Evolutionary conservation across 1,140 invertebrate genomes (phyloP).

Genomic region (Drosophila auraria): DNA sequence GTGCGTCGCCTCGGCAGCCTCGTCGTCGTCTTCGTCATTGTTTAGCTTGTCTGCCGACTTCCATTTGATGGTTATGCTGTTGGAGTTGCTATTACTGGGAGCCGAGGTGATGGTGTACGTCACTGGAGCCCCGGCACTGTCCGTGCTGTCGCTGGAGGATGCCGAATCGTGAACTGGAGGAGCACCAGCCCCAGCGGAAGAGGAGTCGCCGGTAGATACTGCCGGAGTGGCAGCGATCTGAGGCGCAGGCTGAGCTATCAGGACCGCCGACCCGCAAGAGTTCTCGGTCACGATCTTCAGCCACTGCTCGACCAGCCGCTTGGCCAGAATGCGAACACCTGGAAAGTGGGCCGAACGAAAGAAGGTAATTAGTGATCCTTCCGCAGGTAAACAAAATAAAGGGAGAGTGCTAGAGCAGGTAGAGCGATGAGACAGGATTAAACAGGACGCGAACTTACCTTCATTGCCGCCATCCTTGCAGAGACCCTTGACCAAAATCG

Average conservation of each 20-base stretch:
- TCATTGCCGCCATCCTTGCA: slow-evolving; percentile 92
- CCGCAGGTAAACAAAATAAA: not conserved
- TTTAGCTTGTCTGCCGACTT: slow-evolving; percentile 79
- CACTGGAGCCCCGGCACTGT: slow-evolving; percentile 43
- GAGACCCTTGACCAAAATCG: slow-evolving; percentile 95
- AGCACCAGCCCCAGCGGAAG: slow-evolving; percentile 3
- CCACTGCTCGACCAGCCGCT: slow-evolving; percentile 95
- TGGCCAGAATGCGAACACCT: slow-evolving; percentile 90
- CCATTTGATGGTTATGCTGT: slow-evolving; percentile 88
- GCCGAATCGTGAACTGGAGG: slow-evolving; percentile 30
- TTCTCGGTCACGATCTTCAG: slow-evolving; percentile 91
- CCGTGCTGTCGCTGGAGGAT: slow-evolving; percentile 63
- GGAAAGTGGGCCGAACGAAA: slow-evolving; percentile 62
- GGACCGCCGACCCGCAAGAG: slow-evolving; percentile 17
- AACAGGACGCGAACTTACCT: slow-evolving; percentile 86
- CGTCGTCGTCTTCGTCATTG: slow-evolving; percentile 41
- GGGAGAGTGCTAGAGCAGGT: not conserved
- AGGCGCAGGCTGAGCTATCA: slow-evolving; percentile 7
- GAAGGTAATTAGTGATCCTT: slow-evolving; percentile 41
- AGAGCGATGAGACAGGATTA: not conserved
- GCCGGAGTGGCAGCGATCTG: slow-evolving; percentile 8
- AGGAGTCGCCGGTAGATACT: not conserved
- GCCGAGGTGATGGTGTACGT: slow-evolving; percentile 71
- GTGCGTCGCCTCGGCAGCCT: slow-evolving; percentile 46
- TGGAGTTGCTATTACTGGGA: slow-evolving; percentile 62